phyloP scores from a whole-genome alignment of 2,888 invertebrate species.

The Drosophila pseudotalamancana region DNA sequence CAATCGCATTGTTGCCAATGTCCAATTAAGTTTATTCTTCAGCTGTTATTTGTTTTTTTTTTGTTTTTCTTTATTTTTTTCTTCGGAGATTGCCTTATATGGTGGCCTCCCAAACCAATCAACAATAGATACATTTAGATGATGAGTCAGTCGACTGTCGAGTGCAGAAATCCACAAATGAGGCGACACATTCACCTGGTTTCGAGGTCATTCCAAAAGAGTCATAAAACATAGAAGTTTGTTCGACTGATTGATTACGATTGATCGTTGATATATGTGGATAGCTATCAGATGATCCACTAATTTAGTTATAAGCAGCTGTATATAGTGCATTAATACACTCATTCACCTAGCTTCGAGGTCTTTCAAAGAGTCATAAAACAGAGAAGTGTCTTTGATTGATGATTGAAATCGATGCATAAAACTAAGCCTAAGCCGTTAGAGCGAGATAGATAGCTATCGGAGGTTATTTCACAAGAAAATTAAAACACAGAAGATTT shows the following conservation, averaged over 20 bases:
- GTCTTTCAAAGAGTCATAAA: too few relatives aligned
- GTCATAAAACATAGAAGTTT: conserved; percentile 66
- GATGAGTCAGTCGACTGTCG: conserved; percentile 38
- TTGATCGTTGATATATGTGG: not conserved
- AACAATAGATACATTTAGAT: conserved; percentile 2
- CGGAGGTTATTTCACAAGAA: too few relatives aligned
- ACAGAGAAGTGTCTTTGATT: too few relatives aligned
- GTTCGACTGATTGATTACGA: conserved; percentile 30
- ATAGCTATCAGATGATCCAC: conserved; percentile 8
- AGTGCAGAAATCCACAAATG: conserved; percentile 27
- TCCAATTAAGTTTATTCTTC: conserved; percentile 17
- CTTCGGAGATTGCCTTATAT: conserved; percentile 29
- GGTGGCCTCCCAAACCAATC: conserved; percentile 53
- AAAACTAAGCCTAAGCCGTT: too few relatives aligned
- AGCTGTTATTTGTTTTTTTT: not conserved
- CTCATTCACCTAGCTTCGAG: too few relatives aligned
- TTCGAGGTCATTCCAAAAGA: conserved; percentile 46
- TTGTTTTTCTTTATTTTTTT: too few relatives aligned
- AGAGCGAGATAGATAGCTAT: too few relatives aligned
- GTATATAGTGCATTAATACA: too few relatives aligned
- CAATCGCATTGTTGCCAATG: conserved; percentile 3
- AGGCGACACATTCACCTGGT: conserved; percentile 45
- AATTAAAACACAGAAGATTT: too few relatives aligned
- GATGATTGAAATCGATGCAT: too few relatives aligned
- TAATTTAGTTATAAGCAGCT: conserved; percentile 56